Base-by-base conservation (phyloP, 2,797 vertebrate species). In the Knipowitschia caucasica region DNA sequence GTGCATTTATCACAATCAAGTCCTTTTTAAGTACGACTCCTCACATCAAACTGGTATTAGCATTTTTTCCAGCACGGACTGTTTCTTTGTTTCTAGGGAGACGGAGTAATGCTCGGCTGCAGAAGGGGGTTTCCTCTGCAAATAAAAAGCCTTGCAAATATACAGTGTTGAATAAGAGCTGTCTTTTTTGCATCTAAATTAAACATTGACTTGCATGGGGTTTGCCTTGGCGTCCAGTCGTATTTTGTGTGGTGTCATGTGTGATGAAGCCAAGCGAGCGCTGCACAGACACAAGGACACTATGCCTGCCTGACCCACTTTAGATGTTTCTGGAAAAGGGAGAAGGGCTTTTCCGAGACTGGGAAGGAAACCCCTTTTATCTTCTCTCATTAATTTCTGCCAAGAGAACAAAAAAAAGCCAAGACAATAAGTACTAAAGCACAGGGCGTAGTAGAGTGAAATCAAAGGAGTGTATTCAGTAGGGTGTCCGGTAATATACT, bases 291-390 rank as follows among this genome's bases (percentile, higher is more conserved):
- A 62, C 44, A 40, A 11, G 7, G 31, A 34, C 68, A 67, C 69
- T 83, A 69, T 63, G 67, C 63, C 81, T 73, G 77, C 77, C 63
- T 89, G 89, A 89, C 89, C 88, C 86, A 89, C 81, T 91, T 90
- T 77, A 74, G 76, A 80, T 76, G 73, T 82, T 86, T 88, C 75
- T 86, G 79, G 77, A 87, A 84, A 47, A 84, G 54, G 45, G 23
- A 81, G 53, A 82, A 64, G 86, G 88, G 86, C 76, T 90, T 91
- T 91, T 89, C 88, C 85, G 75, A 72, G 61, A 62, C 72, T 52
- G 63, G 24, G 17, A 59, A 72, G 64, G 70, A 72, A 74, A 69
- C 68, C 65, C 47, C 40, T 58, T 21, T 18, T 8, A 38, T 68
- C 49, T 35, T 40, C 69, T 66, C 56, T 75, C 56, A 79, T 53